These are phyloP conservation scores for Ceratina japonica DNA, from an alignment of 1,140 invertebrate species.

Conservation along the genomic window DNA sequence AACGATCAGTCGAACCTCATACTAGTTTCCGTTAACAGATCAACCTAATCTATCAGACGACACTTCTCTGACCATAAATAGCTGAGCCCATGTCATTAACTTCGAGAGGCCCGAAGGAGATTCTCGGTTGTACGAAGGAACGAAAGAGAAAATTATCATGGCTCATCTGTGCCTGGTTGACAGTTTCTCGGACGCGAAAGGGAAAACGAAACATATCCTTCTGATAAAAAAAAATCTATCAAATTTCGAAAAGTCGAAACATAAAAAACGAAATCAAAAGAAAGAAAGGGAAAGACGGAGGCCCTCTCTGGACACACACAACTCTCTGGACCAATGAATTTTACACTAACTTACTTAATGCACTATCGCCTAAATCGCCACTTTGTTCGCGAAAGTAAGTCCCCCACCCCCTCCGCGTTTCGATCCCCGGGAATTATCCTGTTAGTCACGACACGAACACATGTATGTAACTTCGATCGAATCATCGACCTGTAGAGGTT, in stretches of 20 bases:
- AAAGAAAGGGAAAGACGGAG: neutral
- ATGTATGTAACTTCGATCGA: no score
- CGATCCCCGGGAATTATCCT: neutral
- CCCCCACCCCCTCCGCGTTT: constrained; percentile 11
- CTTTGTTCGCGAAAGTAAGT: constrained; percentile 14
- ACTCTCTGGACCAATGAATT: constrained; percentile 60
- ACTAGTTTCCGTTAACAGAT: neutral
- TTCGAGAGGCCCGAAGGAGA: neutral
- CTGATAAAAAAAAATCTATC: neutral
- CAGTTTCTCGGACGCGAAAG: neutral
- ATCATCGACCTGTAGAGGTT: neutral
- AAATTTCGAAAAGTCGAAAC: neutral
- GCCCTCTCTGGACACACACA: constrained; percentile 35
- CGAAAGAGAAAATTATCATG: neutral
- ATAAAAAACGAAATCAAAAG: neutral
- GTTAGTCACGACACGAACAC: neutral
- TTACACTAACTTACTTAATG: constrained; percentile 52
- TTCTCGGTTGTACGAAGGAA: neutral
- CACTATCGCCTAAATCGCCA: constrained; percentile 40
- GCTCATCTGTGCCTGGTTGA: no score
- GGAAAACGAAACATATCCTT: constrained; percentile 1
- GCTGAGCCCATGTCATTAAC: constrained; percentile 8
- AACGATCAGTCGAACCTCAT: neutral
- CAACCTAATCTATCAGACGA: neutral
- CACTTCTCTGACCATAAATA: neutral